Evolutionary conservation across 2,888 invertebrate species (phyloP).

Genomic region (Lithophane semibrunnea): DNA sequence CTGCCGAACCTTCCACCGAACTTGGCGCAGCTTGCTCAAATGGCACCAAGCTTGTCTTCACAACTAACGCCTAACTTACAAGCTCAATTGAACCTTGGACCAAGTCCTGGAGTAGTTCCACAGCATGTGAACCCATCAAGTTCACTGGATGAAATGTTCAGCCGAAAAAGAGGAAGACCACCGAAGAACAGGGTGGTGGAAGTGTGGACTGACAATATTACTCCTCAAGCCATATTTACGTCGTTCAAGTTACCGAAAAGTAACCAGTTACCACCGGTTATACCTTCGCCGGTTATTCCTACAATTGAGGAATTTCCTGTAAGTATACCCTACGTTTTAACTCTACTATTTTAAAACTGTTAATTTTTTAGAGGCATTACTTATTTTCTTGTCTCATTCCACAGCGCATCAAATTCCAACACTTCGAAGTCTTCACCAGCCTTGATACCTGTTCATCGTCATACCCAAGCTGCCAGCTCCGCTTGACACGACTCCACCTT

Average conservation of each 20-base stretch:
- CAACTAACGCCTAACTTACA: slow-evolving; percentile 86
- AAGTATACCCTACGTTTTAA: slow-evolving; percentile 66
- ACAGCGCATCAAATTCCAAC: slow-evolving; percentile 91
- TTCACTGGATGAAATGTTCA: slow-evolving; percentile 97
- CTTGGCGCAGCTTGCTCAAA: slow-evolving; percentile 87
- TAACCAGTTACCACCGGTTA: slow-evolving; percentile 85
- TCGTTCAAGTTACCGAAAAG: slow-evolving; percentile 97
- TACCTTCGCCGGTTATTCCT: slow-evolving; percentile 84
- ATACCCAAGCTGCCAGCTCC: slow-evolving; percentile 93
- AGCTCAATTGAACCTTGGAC: slow-evolving; percentile 84
- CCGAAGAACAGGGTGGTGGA: slow-evolving; percentile 98
- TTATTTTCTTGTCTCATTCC: slow-evolving; percentile 50
- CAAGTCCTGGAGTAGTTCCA: slow-evolving; percentile 81
- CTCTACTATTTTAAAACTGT: background rate
- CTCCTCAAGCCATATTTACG: slow-evolving; percentile 97
- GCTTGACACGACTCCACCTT: slow-evolving; percentile 93
- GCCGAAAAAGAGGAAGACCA: slow-evolving; percentile 98
- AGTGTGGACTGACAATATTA: slow-evolving; percentile 96
- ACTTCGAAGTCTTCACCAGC: slow-evolving; percentile 91
- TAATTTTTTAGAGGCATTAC: background rate
- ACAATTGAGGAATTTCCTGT: slow-evolving; percentile 88
- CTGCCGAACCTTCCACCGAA: slow-evolving; percentile 86
- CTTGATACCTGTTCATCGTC: slow-evolving; percentile 92
- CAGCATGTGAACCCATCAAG: slow-evolving; percentile 90
- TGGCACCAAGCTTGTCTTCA: slow-evolving; percentile 85